These are phyloP conservation scores for Ophioderma brevispina DNA, from an alignment of 35 echinoderm and acorn worm genomes.

Conservation along the genomic window DNA sequence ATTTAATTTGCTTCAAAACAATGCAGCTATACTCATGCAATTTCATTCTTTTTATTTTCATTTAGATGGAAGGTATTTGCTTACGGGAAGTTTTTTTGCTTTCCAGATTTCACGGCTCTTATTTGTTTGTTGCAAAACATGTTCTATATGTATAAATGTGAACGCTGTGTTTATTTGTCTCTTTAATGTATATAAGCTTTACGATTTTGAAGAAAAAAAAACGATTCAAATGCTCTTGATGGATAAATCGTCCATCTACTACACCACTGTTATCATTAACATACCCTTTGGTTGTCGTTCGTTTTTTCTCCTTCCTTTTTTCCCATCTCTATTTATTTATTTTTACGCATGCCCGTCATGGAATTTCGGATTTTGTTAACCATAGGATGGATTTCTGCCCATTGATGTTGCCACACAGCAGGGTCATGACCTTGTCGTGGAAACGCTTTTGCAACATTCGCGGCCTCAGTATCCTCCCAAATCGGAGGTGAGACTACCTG, in stretches of 20 bases:
- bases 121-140: neutral
- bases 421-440: conserved; percentile 95
- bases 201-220: neutral
- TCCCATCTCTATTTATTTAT: neutral
- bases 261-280: neutral
- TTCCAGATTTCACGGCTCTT: neutral
- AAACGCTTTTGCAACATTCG: conserved; percentile 91
- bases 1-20: too few relatives aligned
- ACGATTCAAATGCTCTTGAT: neutral
- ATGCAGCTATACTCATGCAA: too few relatives aligned
- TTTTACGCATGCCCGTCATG: conserved; percentile 3
- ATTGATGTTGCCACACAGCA: conserved; percentile 96
- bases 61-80: too few relatives aligned
- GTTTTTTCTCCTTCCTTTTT: conserved; percentile 3
- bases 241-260: neutral
- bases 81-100: too few relatives aligned
- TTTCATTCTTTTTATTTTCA: too few relatives aligned
- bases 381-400: conserved; percentile 94
- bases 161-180: too few relatives aligned
- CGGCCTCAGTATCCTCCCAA: conserved; percentile 88
- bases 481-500: conserved; percentile 85
- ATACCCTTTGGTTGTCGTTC: neutral
- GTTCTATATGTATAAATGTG: conserved; percentile 7
- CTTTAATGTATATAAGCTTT: neutral
- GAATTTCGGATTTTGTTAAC: neutral